Conservation (phyloP, 2,888 invertebrate species). For the Diarsia rubi region DNA sequence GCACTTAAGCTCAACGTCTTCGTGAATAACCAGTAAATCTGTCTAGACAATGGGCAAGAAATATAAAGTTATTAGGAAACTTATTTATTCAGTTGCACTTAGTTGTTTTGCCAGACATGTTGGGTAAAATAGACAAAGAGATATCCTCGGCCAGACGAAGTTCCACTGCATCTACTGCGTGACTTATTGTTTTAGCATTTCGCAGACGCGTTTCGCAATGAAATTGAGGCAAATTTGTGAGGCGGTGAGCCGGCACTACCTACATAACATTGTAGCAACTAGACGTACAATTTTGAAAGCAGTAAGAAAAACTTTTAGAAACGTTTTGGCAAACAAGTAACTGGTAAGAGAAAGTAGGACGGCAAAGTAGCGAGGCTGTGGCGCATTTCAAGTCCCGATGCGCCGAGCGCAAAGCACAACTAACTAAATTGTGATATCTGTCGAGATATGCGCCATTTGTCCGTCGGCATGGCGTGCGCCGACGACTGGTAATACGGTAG, state of each 20-base stretch:
- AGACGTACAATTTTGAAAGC: conserved; percentile 64
- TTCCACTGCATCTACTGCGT: conserved; percentile 49
- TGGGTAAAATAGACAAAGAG: conserved; percentile 23
- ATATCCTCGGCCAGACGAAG: conserved; percentile 31
- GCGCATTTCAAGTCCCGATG: conserved; percentile 40
- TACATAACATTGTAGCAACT: conserved; percentile 62
- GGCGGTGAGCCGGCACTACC: conserved; percentile 55
- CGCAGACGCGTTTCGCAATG: conserved; percentile 47
- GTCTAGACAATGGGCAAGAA: conserved; percentile 5
- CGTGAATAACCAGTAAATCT: not conserved
- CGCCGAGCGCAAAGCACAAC: conserved; percentile 33
- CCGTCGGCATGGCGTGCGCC: conserved; percentile 10
- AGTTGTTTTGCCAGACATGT: conserved; percentile 15
- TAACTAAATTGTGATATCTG: conserved; percentile 28
- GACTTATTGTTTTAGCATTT: conserved; percentile 54
- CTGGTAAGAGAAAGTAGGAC: conserved; percentile 66
- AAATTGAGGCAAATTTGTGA: conserved; percentile 63
- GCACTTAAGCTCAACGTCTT: conserved; percentile 1
- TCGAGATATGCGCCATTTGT: conserved; percentile 43
- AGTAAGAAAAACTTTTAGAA: conserved; percentile 69
- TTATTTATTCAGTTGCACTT: conserved; percentile 6
- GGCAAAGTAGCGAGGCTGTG: conserved; percentile 39
- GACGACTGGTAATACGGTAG: conserved; percentile 25
- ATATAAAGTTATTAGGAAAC: conserved; percentile 7
- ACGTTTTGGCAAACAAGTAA: conserved; percentile 76